Evolutionary conservation across 2,797 vertebrate species (phyloP).

Genomic region (Schizopygopsis malacanthus): DNA sequence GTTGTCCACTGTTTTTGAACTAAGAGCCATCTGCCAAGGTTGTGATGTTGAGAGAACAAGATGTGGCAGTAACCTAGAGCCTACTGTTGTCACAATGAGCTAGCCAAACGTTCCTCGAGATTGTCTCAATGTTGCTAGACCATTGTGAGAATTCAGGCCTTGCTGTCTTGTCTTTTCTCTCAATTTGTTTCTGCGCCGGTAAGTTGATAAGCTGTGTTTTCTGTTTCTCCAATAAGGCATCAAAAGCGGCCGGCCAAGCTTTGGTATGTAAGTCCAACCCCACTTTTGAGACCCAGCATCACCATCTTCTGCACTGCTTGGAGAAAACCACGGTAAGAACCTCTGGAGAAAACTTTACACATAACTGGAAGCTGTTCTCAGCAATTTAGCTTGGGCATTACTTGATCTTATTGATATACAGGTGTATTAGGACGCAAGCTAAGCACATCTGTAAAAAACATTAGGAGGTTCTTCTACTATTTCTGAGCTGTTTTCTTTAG

Average conservation of each 20-base stretch:
- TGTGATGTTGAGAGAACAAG: conserved; percentile 41
- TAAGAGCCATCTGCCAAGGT: conserved; percentile 49
- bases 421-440: background rate
- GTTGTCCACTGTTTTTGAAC: conserved; percentile 63
- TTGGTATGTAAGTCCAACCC: conserved; percentile 88
- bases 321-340: conserved; percentile 95
- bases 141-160: conserved; percentile 54
- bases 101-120: conserved; percentile 3
- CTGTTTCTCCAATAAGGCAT: conserved; percentile 82
- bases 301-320: conserved; percentile 94
- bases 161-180: conserved; percentile 54
- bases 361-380: conserved; percentile 24
- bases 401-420: conserved; percentile 6
- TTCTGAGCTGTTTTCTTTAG: conserved; percentile 5
- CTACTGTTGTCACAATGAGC: conserved; percentile 55
- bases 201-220: conserved; percentile 53
- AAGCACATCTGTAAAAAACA: conserved; percentile 34
- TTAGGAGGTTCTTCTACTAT: background rate
- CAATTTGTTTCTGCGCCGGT: conserved; percentile 47
- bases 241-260: conserved; percentile 87
- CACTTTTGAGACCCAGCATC: conserved; percentile 88
- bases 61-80: conserved; percentile 61
- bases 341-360: conserved; percentile 15
- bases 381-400: background rate
- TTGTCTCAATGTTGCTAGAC: conserved; percentile 29